Conservation (phyloP, 2,888 invertebrate genomes). For the Plebejus melissa region DNA sequence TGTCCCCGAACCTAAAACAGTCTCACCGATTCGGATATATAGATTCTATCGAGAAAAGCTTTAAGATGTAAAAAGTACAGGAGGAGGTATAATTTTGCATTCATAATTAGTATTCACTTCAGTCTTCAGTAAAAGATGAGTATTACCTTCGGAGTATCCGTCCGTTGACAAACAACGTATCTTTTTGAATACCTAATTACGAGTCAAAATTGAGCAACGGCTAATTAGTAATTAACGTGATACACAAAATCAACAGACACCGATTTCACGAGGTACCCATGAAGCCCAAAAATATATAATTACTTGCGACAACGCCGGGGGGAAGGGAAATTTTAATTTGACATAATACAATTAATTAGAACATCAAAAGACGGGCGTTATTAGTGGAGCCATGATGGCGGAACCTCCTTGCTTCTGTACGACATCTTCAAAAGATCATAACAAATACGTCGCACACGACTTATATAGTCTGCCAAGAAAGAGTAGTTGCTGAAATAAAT, state of each 20-base stretch:
- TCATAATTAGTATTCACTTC: background rate
- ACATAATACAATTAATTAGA: constrained; percentile 10
- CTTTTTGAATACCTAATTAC: background rate
- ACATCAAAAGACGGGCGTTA: constrained; percentile 13
- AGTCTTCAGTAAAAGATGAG: background rate
- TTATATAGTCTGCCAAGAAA: background rate
- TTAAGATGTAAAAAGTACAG: too few relatives aligned
- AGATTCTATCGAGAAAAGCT: too few relatives aligned
- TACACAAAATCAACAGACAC: constrained; percentile 11
- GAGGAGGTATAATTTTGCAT: background rate
- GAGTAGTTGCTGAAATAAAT: too few relatives aligned
- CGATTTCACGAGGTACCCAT: background rate
- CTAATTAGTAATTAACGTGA: background rate
- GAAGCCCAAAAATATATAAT: background rate
- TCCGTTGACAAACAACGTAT: background rate
- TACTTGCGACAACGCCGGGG: background rate
- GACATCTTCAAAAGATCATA: background rate
- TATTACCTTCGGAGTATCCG: background rate
- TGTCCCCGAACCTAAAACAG: too few relatives aligned
- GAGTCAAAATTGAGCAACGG: background rate
- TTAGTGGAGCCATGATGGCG: background rate
- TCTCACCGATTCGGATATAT: too few relatives aligned
- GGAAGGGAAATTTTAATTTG: background rate
- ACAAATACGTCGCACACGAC: background rate
- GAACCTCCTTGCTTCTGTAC: background rate